Evolutionary conservation across 2,797 vertebrate genomes (phyloP), one percentile per base, ranked within the genome.

Genomic region (Megalops cyprinoides): DNA sequence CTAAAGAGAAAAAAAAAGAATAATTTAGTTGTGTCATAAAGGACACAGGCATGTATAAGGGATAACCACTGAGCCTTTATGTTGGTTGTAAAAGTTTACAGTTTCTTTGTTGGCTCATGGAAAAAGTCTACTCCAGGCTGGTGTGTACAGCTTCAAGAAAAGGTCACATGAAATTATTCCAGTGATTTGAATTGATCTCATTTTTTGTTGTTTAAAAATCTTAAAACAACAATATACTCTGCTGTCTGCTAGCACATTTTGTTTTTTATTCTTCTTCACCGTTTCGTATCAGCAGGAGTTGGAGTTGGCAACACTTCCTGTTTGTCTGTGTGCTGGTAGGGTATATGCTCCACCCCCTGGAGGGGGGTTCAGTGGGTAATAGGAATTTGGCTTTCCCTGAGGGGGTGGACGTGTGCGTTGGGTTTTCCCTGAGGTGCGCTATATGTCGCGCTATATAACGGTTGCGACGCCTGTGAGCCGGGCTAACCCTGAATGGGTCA

Each of bases 201-300:
- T 82, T 88, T n/a, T n/a, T 81, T 86, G 69, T 84, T 49, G 60
- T 82, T 55, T 76, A 85, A 81, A 88, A 87, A 83, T 67, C 82
- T 77, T 75, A 46, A 76, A 76, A 80, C 49, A 42, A 37, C 55
- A 44, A 82, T 76, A 85, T 62, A 58, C 71, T 82, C 80, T 48
- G 34, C 55, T 73, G 39, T 49, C 74, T 25, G 65, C 56, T 65
- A 56, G 15, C 53, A 76, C 37, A 79, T 77, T 56, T 74, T 85
- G 83, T 79, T 79, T 83, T n/a, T n/a, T n/a, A n/a, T n/a, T n/a
- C n/a, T n/a, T n/a, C n/a, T n/a, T n/a, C n/a, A 1, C 76, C 82
- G 82, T 49, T 74, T 55, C 87, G 79, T 67, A 0, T 14, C 58
- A 79, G 34, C 6, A 49, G 60, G 51, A 69, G 56, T 71, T 58